Conservation (phyloP, 2,113 vertebrate genomes). For the Tretioscincus oriximinensis region DNA sequence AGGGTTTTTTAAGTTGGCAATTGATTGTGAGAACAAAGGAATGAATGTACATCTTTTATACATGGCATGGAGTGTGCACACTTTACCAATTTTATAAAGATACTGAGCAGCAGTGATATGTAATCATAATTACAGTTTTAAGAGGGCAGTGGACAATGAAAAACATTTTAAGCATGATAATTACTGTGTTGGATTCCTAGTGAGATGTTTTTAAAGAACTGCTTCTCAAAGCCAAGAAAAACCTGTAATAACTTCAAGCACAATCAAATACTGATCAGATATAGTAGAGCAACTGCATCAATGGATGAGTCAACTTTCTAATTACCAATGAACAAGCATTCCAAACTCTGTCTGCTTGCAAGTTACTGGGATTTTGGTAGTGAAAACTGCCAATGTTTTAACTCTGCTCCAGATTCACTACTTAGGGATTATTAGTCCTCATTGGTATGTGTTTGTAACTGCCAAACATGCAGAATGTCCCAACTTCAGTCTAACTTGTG, state of each 20-base stretch:
- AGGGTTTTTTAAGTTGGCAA: not conserved
- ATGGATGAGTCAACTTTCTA: not conserved
- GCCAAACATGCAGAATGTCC: too few species aligned
- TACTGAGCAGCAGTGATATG: not conserved
- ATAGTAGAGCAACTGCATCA: not conserved
- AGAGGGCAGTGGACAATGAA: conserved; percentile 15
- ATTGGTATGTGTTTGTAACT: not conserved
- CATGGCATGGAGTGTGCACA: not conserved
- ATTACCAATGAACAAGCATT: not conserved
- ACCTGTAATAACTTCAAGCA: not conserved
- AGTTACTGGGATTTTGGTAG: not conserved
- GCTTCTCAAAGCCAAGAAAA: not conserved
- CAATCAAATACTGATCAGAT: not conserved
- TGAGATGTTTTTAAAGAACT: not conserved
- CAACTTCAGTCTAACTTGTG: too few species aligned
- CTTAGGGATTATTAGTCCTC: not conserved
- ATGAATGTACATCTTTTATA: not conserved
- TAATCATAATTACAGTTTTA: conserved; percentile 21
- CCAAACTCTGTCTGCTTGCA: not conserved
- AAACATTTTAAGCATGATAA: conserved; percentile 14
- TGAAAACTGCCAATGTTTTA: not conserved
- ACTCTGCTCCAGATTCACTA: not conserved
- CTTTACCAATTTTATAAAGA: not conserved
- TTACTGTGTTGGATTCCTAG: conserved; percentile 5
- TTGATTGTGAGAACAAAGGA: not conserved